A percentile compares a stretch with the other conserved stretches of the same genome.
Evolutionary conservation across 2,888 invertebrate species (phyloP).

Genomic region (Labia minor): DNA sequence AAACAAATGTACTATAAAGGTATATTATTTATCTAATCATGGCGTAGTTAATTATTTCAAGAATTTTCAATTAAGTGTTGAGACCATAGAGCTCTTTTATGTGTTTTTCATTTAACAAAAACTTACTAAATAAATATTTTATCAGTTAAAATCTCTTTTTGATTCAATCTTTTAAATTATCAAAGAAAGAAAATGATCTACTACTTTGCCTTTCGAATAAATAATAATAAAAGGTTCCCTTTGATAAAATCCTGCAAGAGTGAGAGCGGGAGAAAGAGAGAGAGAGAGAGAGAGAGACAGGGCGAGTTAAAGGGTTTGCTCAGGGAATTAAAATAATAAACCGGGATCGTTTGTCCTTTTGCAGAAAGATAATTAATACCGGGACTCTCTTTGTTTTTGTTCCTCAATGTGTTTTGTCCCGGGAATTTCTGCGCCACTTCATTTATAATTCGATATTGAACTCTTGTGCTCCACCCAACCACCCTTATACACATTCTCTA

Average conservation of each 20-base stretch:
- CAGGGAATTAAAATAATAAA: conserved; percentile 2
- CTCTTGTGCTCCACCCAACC: background rate
- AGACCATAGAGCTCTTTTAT: no score
- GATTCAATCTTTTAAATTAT: background rate
- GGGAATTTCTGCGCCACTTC: conserved; percentile 1
- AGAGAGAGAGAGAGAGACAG: background rate
- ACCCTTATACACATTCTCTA: no score
- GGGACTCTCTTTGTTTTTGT: background rate
- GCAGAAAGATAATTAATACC: background rate
- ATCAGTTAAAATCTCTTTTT: background rate
- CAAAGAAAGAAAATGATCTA: background rate
- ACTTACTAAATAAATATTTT: no score
- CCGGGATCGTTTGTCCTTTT: conserved; percentile 6
- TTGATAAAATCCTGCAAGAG: background rate
- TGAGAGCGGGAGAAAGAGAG: background rate
- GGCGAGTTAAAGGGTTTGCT: background rate
- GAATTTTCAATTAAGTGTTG: no score
- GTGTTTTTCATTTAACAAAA: no score
- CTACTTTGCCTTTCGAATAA: background rate
- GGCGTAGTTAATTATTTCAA: no score
- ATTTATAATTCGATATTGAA: conserved; percentile 8
- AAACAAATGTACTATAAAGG: no score
- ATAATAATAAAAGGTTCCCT: conserved; percentile 8
- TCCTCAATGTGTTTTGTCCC: background rate
- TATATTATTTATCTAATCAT: no score